Evolutionary conservation across 2,888 invertebrate genomes (phyloP), one percentile per base, ranked within the genome.

Genomic region (Tetramorium bicarinatum): DNA sequence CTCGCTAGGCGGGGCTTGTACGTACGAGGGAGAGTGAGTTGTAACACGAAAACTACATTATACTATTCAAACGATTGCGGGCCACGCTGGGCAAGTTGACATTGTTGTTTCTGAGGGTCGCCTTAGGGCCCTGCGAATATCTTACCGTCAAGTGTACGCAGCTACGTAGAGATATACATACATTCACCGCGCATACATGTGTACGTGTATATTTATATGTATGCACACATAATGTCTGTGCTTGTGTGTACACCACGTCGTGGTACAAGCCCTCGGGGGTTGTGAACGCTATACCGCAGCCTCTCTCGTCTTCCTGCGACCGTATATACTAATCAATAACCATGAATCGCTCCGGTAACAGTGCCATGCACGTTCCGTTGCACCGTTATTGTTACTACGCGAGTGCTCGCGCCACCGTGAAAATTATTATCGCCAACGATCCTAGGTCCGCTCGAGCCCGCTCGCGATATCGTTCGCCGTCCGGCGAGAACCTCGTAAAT

Each of bases 61-160:
- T 91, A 93, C 92, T 93, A 93, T 93, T 93, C 91, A 93, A 94
- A 93, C 92, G 93, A 93, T 93, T 91, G 91, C 90, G 81, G 89
- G 88, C 87, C 87, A 87, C 85, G 88, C 91, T 87, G 90, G 91
- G 92, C 91, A 92, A 93, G 94, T 94, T 94, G 93, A 94, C 94
- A 94, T 93, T 94, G 94, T 94, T 94, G 93, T 94, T 94, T 93
- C 93, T 93, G 91, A 92, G 93, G 93, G 93, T 91, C 90, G 91
- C 92, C 92, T 83, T 83, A 67, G 88, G 93, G 93, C 91, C 87
- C 84, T 88, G 91, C 91, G 93, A 94, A 93, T 94, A 94, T 93
- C 94, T 93, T 93, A 93, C 91, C 90, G 88, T 85, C 90, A 91
- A 89, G 87, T 85, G 85, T 85, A 86, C 87, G 85, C 25, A 52